These are phyloP conservation scores for Menidia beryllina DNA, from an alignment of 2,113 vertebrate genomes.

Conservation along the genomic window DNA sequence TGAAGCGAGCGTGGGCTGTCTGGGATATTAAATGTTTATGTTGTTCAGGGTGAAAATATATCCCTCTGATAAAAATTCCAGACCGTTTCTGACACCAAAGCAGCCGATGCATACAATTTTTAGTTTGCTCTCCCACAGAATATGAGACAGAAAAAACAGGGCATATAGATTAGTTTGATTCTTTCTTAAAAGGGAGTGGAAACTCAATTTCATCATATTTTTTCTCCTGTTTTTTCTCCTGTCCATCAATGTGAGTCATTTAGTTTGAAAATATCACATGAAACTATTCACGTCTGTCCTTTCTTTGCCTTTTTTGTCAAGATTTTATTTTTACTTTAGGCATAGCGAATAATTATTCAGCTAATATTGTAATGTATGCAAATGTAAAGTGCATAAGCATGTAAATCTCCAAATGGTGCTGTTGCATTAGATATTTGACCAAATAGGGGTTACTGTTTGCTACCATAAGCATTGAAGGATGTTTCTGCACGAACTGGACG, in stretches of 20 bases:
- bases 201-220: too few species aligned
- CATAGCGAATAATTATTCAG: background rate
- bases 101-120: slow-evolving; percentile 45
- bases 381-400: slow-evolving; percentile 20
- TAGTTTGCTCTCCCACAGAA: slow-evolving; percentile 28
- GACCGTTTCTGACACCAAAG: slow-evolving; percentile 44
- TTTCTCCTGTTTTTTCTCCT: slow-evolving; percentile 28
- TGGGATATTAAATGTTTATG: slow-evolving; percentile 33
- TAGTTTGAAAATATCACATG: slow-evolving; percentile 24
- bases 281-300: slow-evolving; percentile 24
- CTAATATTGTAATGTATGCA: slow-evolving; percentile 7
- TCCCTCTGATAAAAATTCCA: slow-evolving; percentile 44
- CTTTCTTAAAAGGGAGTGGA: slow-evolving; percentile 33
- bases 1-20: slow-evolving; percentile 63
- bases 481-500: background rate
- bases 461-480: background rate
- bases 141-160: slow-evolving; percentile 47
- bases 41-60: slow-evolving; percentile 9
- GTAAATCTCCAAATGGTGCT: slow-evolving; percentile 11
- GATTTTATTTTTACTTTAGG: background rate
- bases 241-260: slow-evolving; percentile 29
- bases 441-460: background rate
- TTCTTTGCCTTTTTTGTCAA: slow-evolving; percentile 7
- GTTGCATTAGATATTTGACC: slow-evolving; percentile 11
- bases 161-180: slow-evolving; percentile 32